Evolutionary conservation across 2,113 vertebrate species (phyloP), one percentile per base, ranked within the genome.

Genomic region (Theropithecus gelada): DNA sequence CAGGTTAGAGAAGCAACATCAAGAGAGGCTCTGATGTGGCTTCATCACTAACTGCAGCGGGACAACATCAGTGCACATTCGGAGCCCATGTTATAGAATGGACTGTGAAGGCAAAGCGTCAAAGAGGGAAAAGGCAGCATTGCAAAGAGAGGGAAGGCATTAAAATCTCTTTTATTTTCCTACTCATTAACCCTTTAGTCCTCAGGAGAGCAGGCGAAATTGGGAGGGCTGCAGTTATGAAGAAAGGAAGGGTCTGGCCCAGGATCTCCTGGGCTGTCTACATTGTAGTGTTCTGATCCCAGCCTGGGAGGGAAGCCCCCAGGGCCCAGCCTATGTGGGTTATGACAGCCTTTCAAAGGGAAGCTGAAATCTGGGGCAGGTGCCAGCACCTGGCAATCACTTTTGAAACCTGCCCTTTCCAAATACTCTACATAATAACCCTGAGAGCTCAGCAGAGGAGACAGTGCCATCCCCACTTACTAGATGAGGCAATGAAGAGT

Each of bases 341-440:
- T 43, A 8, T 61, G 82, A 83, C 79, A 85, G 64, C 18, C 57
- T 96, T 80, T 73, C 73, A 43, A n/a, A 82, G 85, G 52, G n/a
- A 25, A 57, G 68, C 16, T 75, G 55, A 16, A 50, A 70, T 30
- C 32, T 45, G 82, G 83, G 66, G 68, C 57, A 45, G 35, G 9
- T 76, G 38, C 93, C 70, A 90, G 64, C 8, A 23, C 50, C 70
- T 94, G 97, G 59, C 80, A 72, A 43, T 83, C 72, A 70, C 8
- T 8, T 75, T 45, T 66, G 83, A 95, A 93, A 83, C 2, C 32
- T 80, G 18, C 50, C 11, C 90, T 88, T 95, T 95, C 75, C 92
- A 82, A 7, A 16, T 6, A 8, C 13, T 92, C 61, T 90, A 50
- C 8, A 0, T 48, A 86, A 81, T 35, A 94, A 30, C 48, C 10